Percentiles rank a stretch among this genome's conserved stretches.
Evolutionary conservation across 2,797 vertebrate genomes (phyloP).

Genomic region (Tenualosa ilisha): DNA sequence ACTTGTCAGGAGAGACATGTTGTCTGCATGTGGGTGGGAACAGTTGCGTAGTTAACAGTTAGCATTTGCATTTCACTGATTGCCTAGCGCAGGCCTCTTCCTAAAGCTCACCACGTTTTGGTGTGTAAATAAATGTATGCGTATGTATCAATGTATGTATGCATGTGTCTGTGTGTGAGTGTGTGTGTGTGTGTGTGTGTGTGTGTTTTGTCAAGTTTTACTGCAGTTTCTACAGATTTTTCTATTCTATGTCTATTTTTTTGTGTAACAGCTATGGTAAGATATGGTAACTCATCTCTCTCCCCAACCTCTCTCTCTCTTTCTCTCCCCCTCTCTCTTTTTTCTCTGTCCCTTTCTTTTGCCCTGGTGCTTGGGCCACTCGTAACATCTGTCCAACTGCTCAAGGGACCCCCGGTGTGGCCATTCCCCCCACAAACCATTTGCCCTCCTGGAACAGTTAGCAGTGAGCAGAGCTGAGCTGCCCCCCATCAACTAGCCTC

Average conservation of each 20-base stretch:
- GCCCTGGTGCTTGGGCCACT: slow-evolving; percentile 60
- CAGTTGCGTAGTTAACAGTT: neutral
- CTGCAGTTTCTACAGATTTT: no score
- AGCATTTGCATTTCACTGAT: neutral
- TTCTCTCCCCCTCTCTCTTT: slow-evolving; percentile 28
- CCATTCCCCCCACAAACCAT: slow-evolving; percentile 41
- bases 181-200: neutral
- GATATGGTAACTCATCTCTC: neutral
- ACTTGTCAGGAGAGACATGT: neutral
- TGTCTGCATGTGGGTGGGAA: neutral
- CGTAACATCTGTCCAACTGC: slow-evolving; percentile 53
- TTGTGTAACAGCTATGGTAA: no score
- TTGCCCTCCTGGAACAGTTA: slow-evolving; percentile 54
- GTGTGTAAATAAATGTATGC: neutral
- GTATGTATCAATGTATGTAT: neutral
- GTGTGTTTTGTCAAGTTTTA: neutral
- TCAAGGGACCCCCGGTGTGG: slow-evolving; percentile 42
- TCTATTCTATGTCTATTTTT: neutral
- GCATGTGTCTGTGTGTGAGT: neutral
- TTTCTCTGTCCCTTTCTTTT: neutral
- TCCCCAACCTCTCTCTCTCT: neutral
- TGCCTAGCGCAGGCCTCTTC: no score
- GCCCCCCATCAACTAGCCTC: slow-evolving; percentile 43
- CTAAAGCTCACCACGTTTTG: neutral
- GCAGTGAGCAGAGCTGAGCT: slow-evolving; percentile 56